Base-by-base conservation (phyloP, 1,140 invertebrate species). In the Drosophila malerkotliana region DNA sequence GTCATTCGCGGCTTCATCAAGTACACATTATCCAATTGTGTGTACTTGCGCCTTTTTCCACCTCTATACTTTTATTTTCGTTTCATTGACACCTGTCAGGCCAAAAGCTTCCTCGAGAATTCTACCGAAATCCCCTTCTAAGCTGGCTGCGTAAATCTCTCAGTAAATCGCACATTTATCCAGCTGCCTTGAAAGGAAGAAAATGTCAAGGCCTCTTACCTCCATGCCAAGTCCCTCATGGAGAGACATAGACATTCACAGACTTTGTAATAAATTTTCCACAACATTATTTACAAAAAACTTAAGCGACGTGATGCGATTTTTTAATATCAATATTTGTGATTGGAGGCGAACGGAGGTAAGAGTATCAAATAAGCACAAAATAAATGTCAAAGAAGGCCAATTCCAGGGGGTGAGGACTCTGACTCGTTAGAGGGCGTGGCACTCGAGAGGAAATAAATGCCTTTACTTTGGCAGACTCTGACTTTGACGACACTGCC, bases 311-410 rank as follows among this genome's bases (percentile, higher is more conserved):
- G 82, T 87, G 82, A 82, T 82, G 79, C 66, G 82, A 88, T 87
- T 87, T 88, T 83, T 88, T 87, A 88, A 82, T 87, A 87, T 87
- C 83, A 87, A 87, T 85, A 85, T 85, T 85, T 85, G 74, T 63
- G 18, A 9, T 4, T 28, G 26, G 60, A 47, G 59, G 48, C 41
- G 32, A 63, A 62, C 63, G 60, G 45, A 34, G 48, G 41, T 30
- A 58, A 78, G 71, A 69, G 82, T 75, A 72, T 75, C 67, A 75
- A 87, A 82, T 67, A 87, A 83, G 83, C 72, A 64, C 52, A 83
- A 79, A 88, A 87, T 88, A 88, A 87, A 83, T 88, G 79, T 77
- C 63, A 47, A 49, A 82, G 79, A 71, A 73, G 74, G 83, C 75
- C 83, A 88, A 82, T 82, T 60, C 28, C 32, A 14, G 34, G 24